A percentile compares a stretch with the other conserved stretches of the same genome.
Evolutionary conservation across 2,113 vertebrate genomes (phyloP).

Genomic region (Urocynchramus pylzowi): DNA sequence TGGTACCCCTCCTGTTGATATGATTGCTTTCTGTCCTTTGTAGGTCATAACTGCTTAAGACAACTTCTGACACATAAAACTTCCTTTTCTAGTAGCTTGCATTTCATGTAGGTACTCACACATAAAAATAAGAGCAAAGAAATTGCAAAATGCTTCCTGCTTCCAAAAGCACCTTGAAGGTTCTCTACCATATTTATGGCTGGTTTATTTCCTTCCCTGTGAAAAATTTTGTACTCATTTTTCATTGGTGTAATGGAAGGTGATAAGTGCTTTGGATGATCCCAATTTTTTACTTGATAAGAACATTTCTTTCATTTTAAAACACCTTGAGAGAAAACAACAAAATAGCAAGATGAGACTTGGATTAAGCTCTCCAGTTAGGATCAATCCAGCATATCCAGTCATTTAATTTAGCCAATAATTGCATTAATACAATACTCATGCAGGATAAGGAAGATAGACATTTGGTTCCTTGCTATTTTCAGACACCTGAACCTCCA

Average conservation of each 20-base stretch:
- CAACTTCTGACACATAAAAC: background rate
- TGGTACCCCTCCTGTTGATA: fast-evolving
- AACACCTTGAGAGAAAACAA: background rate
- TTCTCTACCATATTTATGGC: background rate
- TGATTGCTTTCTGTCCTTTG: background rate
- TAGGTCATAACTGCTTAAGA: background rate
- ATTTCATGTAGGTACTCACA: background rate
- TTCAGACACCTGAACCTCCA: background rate
- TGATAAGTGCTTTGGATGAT: background rate
- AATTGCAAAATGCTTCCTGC: background rate
- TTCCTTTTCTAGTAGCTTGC: background rate
- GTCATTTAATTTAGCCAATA: background rate
- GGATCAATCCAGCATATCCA: background rate
- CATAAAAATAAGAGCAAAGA: background rate
- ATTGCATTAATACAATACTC: background rate
- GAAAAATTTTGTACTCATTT: background rate
- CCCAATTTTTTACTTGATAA: background rate
- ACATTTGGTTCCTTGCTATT: background rate
- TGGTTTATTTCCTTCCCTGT: background rate
- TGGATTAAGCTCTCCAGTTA: background rate
- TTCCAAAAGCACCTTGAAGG: background rate
- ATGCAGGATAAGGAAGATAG: background rate
- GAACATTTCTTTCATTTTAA: background rate
- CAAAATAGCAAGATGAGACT: background rate
- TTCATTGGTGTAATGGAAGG: background rate